Evolutionary conservation across 2,888 invertebrate genomes (phyloP), one percentile per base, ranked within the genome.

Genomic region (Yponomeuta sedellus): DNA sequence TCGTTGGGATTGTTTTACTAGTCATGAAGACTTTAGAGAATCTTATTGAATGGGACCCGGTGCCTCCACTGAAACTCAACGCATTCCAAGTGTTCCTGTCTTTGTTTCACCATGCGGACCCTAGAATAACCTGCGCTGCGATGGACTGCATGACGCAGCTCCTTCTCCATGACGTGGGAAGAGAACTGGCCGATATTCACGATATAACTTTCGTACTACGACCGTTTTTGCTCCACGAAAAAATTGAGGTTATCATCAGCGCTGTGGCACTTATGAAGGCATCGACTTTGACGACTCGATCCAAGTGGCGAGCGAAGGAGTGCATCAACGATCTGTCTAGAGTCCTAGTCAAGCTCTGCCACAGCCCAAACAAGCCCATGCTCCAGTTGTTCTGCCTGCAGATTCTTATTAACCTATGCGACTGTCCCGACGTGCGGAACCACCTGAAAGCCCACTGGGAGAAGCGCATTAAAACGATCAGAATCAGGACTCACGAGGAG

Each of bases 271-370:
- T 89, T 0, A 79, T 91, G 80, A 69, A 69, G 10, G 85, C 80
- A 56, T 85, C 85, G 0, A 90, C 91, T 0, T 44, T 84, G 22
- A 90, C 89, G 0, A 84, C 82, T 0, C 75, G 81, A 0, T 85
- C 90, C 0, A 86, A 89, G 72, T 90, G 90, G 90, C 81, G 88
- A 0, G 84, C 83, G 0, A 88, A 86, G 64, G 88, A 90, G 68
- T 74, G 71, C 25, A 74, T 76, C 57, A 68, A 67, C 10, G 80
- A 82, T 0, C 67, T 90, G 2, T 82, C 83, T 0, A 80, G 74
- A 52, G 73, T 73, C 1, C 71, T 91, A 2, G 78, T 86, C 0
- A 40, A 68, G 0, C 72, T 89, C 3, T 81, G 81, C 61, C 68
- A 74, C 2, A 67, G 70, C 0, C 78, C 78, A 0, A 83, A 79